A percentile compares a stretch with the other conserved stretches of the same genome.
Evolutionary conservation across 1,140 invertebrate genomes (phyloP).

Genomic region (Drosophila pachea): DNA sequence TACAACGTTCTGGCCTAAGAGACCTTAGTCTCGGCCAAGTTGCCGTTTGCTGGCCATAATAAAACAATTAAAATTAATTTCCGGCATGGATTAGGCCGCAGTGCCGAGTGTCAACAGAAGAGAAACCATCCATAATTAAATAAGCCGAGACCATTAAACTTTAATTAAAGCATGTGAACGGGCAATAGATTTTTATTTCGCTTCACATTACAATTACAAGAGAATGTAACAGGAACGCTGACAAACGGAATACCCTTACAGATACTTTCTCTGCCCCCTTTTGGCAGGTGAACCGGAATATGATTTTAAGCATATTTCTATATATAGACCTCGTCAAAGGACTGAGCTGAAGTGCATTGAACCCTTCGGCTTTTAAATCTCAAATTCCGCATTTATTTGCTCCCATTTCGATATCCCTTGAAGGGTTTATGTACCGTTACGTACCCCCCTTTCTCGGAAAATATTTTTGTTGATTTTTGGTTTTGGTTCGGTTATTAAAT

Average conservation of each 20-base stretch:
- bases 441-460: too few relatives aligned
- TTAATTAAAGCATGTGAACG: conserved; percentile 77
- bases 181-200: conserved; percentile 72
- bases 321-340: too few relatives aligned
- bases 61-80: conserved; percentile 74
- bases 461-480: neutral
- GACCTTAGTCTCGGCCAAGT: conserved; percentile 38
- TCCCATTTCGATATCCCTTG: too few relatives aligned
- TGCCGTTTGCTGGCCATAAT: conserved; percentile 19
- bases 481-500: conserved; percentile 2
- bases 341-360: too few relatives aligned
- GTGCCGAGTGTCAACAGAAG: conserved; percentile 32
- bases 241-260: conserved; percentile 3
- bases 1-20: conserved; percentile 16
- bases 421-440: too few relatives aligned
- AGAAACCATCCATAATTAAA: conserved; percentile 74
- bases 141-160: conserved; percentile 75
- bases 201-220: conserved; percentile 40
- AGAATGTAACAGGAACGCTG: conserved; percentile 18
- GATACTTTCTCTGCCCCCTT: neutral
- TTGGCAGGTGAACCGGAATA: neutral
- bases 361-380: too few relatives aligned
- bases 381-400: too few relatives aligned
- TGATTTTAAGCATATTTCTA: too few relatives aligned
- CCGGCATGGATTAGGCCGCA: conserved; percentile 47